Percentiles rank a stretch among this genome's conserved stretches.
These are phyloP conservation scores for Achatina immaculata DNA, from an alignment of 1,140 invertebrate genomes.

Conservation along the genomic window DNA sequence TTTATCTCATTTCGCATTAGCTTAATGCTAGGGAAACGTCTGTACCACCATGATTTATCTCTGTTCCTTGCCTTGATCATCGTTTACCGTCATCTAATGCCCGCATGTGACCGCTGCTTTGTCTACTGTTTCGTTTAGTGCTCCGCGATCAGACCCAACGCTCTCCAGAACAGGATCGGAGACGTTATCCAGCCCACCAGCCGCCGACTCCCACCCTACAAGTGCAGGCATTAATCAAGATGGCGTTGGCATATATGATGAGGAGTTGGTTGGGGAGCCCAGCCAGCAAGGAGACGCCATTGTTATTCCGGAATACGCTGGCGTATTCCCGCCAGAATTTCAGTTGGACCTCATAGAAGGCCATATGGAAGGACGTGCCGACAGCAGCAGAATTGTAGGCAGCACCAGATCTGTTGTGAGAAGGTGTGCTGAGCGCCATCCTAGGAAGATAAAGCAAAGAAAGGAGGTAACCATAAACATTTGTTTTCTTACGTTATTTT, in stretches of 20 bases:
- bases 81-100: no score
- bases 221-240: background rate
- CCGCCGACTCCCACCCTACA: background rate
- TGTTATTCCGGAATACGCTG: background rate
- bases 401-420: no score
- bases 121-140: background rate
- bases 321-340: background rate
- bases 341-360: background rate
- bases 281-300: background rate
- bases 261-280: background rate
- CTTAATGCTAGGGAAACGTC: no score
- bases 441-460: no score
- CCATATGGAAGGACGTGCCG: background rate
- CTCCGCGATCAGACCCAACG: background rate
- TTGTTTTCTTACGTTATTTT: no score
- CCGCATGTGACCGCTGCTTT: no score
- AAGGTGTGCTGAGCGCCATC: no score
- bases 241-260: background rate
- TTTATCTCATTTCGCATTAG: no score
- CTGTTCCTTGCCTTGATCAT: no score
- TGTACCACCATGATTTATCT: no score
- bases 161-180: background rate
- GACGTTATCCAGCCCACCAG: background rate
- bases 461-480: no score
- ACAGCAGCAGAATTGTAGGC: background rate